Evolutionary conservation across 2,888 invertebrate genomes (phyloP), one percentile per base, ranked within the genome.

Genomic region (Myopa testacea): DNA sequence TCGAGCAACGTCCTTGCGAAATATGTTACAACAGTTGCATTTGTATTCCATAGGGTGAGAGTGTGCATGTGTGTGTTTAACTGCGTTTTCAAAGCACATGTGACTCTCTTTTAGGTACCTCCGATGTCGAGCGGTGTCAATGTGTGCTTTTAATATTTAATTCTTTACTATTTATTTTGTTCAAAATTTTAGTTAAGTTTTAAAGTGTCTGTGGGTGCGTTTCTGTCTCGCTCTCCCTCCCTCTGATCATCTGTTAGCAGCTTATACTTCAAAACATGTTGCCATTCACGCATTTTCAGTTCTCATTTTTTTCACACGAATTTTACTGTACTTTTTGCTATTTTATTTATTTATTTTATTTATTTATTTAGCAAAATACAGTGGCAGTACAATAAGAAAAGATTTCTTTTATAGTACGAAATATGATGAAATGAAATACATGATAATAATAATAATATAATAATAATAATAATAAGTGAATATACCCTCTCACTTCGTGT

Each of bases 1-100:
- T n/a, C n/a, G n/a, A 70, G 37, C 19, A 70, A 70, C 50, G 55
- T 70, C 70, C 70, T 70, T 70, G 70, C 37, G 55, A 55, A 70
- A 37, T 52, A 45, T 37, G 16, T n/a, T n/a, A n/a, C n/a, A n/a
- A n/a, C n/a, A n/a, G n/a, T n/a, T n/a, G n/a, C n/a, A n/a, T n/a
- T n/a, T n/a, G n/a, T n/a, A n/a, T n/a, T n/a, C 3, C 1, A 26
- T 1, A 52, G 37, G 26, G 37, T 52, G 72, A 37, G 45, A 19
- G 62, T 62, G 71, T 60, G 37, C 38, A 58, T 16, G 60, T 60
- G 16, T n/a, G 63, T 63, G 63, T 34, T 63, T 63, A 34, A 34
- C 14, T 63, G 26, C 34, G 63, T 63, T 26, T 26, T n/a, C n/a
- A n/a, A n/a, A n/a, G n/a, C n/a, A n/a, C 58, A 19, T 69, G 40